These are phyloP conservation scores for Petrolisthes cinctipes DNA, from an alignment of 2,888 invertebrate species.

Conservation along the genomic window DNA sequence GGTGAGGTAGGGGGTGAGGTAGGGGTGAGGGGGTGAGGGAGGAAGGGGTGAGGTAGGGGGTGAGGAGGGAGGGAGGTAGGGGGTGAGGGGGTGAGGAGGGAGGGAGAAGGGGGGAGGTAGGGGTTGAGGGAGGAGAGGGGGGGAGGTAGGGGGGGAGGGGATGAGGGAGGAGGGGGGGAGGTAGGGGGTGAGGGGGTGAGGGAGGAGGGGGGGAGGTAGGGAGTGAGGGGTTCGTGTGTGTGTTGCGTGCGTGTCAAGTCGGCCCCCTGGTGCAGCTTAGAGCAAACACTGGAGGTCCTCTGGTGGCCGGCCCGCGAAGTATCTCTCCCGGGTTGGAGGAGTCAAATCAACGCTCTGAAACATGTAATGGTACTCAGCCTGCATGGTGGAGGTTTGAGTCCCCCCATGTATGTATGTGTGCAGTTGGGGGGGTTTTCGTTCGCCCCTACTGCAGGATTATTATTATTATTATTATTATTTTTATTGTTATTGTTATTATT, in stretches of 20 bases:
- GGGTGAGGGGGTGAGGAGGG: not conserved
- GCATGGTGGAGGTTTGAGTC: not conserved
- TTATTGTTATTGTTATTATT: not conserved
- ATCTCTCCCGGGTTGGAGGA: too few species aligned
- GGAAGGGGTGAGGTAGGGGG: not conserved
- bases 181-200: not conserved
- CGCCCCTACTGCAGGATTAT: not conserved
- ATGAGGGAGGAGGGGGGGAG: not conserved
- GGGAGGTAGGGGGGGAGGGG: not conserved
- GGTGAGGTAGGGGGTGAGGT: not conserved
- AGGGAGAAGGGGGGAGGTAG: not conserved
- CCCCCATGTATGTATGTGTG: not conserved
- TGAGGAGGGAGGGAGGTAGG: not conserved
- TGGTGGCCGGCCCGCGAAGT: too few species aligned
- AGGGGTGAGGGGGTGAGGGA: not conserved
- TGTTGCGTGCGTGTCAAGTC: not conserved
- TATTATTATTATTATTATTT: slow-evolving; percentile 9
- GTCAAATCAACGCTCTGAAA: too few species aligned
- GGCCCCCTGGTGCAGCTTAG: not conserved
- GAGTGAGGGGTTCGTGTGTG: not conserved
- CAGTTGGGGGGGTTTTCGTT: not conserved
- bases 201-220: not conserved
- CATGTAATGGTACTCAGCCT: too few species aligned
- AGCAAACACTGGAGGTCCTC: too few species aligned
- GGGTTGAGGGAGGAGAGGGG: not conserved